Evolutionary conservation across 2,113 vertebrate genomes (phyloP), one percentile per base, ranked within the genome.

Genomic region (Centrocercus urophasianus): DNA sequence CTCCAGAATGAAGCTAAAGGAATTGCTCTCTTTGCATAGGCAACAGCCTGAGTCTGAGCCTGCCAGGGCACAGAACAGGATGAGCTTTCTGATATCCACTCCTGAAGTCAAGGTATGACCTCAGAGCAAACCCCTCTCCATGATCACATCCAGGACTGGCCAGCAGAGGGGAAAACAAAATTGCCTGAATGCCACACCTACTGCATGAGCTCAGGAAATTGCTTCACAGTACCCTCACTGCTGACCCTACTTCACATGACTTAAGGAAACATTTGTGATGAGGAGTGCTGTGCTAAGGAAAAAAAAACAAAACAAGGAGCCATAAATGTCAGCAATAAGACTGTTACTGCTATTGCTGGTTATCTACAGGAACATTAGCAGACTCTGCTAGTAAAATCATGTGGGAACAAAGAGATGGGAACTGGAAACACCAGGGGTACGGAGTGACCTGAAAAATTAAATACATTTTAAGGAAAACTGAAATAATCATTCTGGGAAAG

Each of bases 131-230:
- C 17, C 32, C 30, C 9, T 64, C 40, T 28, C 20, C 16, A 75
- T 9, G 18, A 5, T 66, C 28, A 8, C 3, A 25, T 43, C 34
- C 50, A 82, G 34, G 52, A 34, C 54, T 8, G 16, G 8, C 50
- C 28, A 36, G 30, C 4, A 3, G 38, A 22, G 0, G 1, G 36
- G 40, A 59, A 75, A 72, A 21, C 0, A 73, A 50, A n/a, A 30
- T 22, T 27, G 50, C 70, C 60, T 16, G 43, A 72, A 38, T 25
- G 64, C 66, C 2, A 0, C 42, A 61, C 19, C n/a, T 50, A 5
- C 42, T 54, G 34, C 19, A 36, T 27, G 38, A 72, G 28, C 52
- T 13, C 52, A 71, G 77, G 48, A 78, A n/a, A 13, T 3, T 61
- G 25, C 43, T 89, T 67, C 67, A 54, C 65, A 36, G 65, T 9